Conservation (phyloP, 2,797 vertebrate species). For the Semaprochilodus insignis region DNA sequence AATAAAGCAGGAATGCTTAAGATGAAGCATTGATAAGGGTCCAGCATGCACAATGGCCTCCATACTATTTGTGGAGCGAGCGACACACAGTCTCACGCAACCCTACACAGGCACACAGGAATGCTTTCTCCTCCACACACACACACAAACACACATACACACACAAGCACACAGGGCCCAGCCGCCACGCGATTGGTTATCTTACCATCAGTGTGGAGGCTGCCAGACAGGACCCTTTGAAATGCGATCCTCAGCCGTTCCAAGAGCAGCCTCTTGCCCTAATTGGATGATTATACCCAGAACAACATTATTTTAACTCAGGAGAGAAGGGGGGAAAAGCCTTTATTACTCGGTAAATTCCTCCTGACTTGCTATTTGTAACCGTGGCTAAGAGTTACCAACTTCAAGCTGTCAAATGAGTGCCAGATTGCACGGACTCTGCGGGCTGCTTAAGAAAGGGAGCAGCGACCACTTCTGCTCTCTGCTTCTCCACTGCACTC, state of each 20-base stretch:
- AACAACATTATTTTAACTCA: slow-evolving; percentile 86
- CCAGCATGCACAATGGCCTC: slow-evolving; percentile 58
- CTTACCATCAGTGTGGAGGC: slow-evolving; percentile 73
- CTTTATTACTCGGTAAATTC: slow-evolving; percentile 77
- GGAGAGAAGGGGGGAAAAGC: slow-evolving; percentile 63
- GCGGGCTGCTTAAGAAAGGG: slow-evolving; percentile 41
- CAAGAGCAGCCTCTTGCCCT: slow-evolving; percentile 78
- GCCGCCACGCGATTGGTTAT: slow-evolving; percentile 67
- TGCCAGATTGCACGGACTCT: slow-evolving; percentile 64
- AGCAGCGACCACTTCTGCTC: slow-evolving; percentile 53
- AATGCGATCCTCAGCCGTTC: slow-evolving; percentile 81
- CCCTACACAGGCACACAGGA: slow-evolving; percentile 65
- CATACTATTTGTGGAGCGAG: slow-evolving; percentile 56
- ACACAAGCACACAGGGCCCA: slow-evolving; percentile 57
- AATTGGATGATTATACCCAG: slow-evolving; percentile 87
- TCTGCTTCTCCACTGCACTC: slow-evolving; percentile 31
- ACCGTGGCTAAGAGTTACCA: slow-evolving; percentile 68
- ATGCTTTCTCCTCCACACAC: slow-evolving; percentile 56
- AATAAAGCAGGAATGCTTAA: slow-evolving; percentile 62
- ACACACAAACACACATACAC: slow-evolving; percentile 59
- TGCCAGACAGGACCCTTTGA: slow-evolving; percentile 83
- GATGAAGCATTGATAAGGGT: slow-evolving; percentile 60
- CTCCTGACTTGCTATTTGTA: slow-evolving; percentile 74
- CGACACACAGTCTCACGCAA: slow-evolving; percentile 60
- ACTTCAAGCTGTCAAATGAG: slow-evolving; percentile 67